These are phyloP conservation scores for Anhinga rufa DNA, from an alignment of 2,113 vertebrate genomes.

Conservation along the genomic window DNA sequence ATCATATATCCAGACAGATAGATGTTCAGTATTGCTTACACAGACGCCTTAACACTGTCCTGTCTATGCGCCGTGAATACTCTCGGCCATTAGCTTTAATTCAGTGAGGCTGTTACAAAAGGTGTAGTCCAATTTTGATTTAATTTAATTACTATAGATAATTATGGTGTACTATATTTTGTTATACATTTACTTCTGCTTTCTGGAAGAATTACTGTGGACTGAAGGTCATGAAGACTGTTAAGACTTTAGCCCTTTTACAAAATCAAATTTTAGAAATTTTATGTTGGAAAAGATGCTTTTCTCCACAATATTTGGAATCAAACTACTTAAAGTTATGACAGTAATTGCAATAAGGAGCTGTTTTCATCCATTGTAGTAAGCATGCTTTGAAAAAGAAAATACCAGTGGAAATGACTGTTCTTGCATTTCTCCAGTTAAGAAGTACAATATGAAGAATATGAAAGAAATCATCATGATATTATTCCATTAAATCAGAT, in stretches of 20 bases:
- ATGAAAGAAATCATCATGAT: not conserved
- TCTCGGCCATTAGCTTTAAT: not conserved
- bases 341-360: not conserved
- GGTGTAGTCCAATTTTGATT: not conserved
- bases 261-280: not conserved
- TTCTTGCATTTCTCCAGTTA: not conserved
- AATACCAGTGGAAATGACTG: not conserved
- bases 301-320: not conserved
- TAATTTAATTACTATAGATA: not conserved
- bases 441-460: not conserved
- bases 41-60: slow-evolving; percentile 1
- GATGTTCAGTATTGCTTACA: slow-evolving; percentile 6
- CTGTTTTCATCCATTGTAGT: not conserved
- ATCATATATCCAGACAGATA: slow-evolving; percentile 37
- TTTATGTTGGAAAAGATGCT: not conserved
- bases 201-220: not conserved
- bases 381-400: not conserved
- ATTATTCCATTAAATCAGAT: not conserved
- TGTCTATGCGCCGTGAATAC: not conserved
- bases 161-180: not conserved
- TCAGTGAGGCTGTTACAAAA: not conserved
- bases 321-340: not conserved
- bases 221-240: not conserved
- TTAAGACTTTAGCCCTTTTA: not conserved
- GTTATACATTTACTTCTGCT: not conserved